Evolutionary conservation across 2,797 vertebrate species (phyloP).

Genomic region (Dendrocincla fuliginosa): DNA sequence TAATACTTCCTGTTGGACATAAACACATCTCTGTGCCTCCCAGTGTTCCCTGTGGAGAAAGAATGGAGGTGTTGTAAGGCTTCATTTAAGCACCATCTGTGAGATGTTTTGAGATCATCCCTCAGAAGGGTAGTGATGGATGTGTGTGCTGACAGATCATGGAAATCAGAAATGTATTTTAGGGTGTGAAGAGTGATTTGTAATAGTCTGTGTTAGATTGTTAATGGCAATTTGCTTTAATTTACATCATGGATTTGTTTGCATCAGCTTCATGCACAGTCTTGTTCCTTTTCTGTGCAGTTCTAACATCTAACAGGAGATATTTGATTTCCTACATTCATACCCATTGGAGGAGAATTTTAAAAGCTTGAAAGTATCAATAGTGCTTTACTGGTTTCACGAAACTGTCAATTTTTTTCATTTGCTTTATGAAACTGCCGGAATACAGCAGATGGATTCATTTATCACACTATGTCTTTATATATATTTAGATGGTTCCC

Average conservation of each 20-base stretch:
- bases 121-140: not conserved
- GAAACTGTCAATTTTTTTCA: not conserved
- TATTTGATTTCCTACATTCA: not conserved
- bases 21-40: not conserved
- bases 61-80: not conserved
- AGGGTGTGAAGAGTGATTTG: not conserved
- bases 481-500: not conserved
- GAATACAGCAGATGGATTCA: slow-evolving; percentile 35
- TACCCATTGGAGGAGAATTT: not conserved
- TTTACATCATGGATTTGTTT: not conserved
- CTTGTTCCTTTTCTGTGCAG: not conserved
- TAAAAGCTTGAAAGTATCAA: not conserved
- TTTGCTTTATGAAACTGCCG: not conserved
- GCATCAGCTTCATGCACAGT: not conserved
- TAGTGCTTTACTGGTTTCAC: not conserved
- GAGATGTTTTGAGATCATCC: not conserved
- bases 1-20: not conserved
- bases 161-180: not conserved
- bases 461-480: not conserved
- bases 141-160: not conserved
- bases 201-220: not conserved
- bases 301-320: not conserved
- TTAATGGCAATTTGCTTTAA: not conserved
- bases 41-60: not conserved
- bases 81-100: not conserved